Conservation (phyloP, 2,888 invertebrate genomes). For the Xylota sylvarum region DNA sequence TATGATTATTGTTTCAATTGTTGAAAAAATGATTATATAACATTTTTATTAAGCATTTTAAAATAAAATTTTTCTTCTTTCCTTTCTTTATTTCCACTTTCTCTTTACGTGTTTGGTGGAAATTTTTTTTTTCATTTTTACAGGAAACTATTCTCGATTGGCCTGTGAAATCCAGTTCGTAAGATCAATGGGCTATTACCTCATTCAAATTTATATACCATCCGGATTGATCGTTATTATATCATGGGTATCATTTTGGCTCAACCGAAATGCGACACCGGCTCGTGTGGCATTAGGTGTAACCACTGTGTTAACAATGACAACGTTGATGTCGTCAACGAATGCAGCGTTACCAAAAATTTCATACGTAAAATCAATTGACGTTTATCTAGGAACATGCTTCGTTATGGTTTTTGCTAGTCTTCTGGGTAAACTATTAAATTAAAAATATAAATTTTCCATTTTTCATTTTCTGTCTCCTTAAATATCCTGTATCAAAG, state of each 20-base stretch:
- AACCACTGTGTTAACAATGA: conserved; percentile 98
- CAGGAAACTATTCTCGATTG: conserved; percentile 98
- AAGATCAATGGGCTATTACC: conserved; percentile 99
- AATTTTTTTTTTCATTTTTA: conserved; percentile 62
- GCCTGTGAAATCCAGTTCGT: conserved; percentile 98
- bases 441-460: conserved; percentile 65
- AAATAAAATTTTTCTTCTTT: conserved; percentile 79
- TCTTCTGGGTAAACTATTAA: conserved; percentile 91
- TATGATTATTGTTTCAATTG: conserved; percentile 19
- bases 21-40: conserved; percentile 10
- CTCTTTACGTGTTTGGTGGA: conserved; percentile 53
- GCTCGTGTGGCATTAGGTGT: conserved; percentile 97
- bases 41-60: conserved; percentile 67
- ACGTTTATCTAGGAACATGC: conserved; percentile 98
- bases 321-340: conserved; percentile 98
- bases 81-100: conserved; percentile 72
- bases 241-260: conserved; percentile 99
- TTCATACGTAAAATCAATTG: conserved; percentile 98
- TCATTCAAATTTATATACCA: conserved; percentile 99
- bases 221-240: conserved; percentile 98
- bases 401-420: conserved; percentile 99
- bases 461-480: conserved; percentile 57
- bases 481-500: conserved; percentile 54
- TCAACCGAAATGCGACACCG: conserved; percentile 97
- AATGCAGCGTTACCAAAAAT: conserved; percentile 99